Evolutionary conservation across 2,888 invertebrate genomes (phyloP).

Genomic region (Pollenia griseotomentosa): DNA sequence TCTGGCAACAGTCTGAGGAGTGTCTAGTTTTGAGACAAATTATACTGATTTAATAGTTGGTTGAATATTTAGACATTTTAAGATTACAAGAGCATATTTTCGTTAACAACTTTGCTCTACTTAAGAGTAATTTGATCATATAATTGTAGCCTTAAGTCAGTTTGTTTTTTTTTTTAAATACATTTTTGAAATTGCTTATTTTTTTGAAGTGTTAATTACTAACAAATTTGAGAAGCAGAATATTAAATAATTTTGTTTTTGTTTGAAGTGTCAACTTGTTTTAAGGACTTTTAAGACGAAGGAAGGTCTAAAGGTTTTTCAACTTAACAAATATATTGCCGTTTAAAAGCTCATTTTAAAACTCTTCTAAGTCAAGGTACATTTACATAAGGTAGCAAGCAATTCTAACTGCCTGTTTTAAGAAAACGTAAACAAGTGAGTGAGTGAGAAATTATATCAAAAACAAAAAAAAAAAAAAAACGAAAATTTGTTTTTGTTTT

Average conservation of each 20-base stretch:
- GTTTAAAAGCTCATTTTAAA: no score
- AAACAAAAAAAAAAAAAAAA: no score
- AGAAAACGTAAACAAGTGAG: no score
- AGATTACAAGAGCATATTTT: conserved; percentile 67
- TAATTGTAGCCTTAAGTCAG: conserved; percentile 58
- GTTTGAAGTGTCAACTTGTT: neutral
- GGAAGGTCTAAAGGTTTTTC: no score
- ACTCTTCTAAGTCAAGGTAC: no score
- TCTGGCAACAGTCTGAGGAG: conserved; percentile 69
- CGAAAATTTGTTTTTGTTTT: no score
- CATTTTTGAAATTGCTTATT: conserved; percentile 20
- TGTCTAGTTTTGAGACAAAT: conserved; percentile 73
- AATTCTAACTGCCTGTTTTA: no score
- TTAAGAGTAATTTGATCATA: conserved; percentile 63
- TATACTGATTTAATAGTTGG: conserved; percentile 68
- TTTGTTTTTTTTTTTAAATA: neutral
- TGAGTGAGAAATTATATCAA: no score
- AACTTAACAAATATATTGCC: no score
- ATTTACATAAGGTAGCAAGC: no score
- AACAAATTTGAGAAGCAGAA: neutral
- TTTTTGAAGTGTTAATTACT: neutral
- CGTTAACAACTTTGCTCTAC: conserved; percentile 53
- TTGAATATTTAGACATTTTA: conserved; percentile 60
- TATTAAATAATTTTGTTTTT: conserved; percentile 22
- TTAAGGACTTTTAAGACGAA: neutral